Conservation (phyloP, 2,888 invertebrate genomes). For the Xestia c-nigrum region DNA sequence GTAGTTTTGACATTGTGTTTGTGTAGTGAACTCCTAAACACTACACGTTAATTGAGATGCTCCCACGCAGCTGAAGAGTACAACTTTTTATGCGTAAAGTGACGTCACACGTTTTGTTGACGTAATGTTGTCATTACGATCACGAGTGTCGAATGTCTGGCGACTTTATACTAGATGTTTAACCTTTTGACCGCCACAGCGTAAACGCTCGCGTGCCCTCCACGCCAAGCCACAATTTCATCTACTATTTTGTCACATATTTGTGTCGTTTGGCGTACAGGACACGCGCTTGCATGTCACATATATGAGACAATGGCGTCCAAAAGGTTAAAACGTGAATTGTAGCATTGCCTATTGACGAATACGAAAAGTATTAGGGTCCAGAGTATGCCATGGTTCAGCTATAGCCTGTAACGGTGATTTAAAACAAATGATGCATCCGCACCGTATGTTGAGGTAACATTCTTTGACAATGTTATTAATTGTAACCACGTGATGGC, state of each 20-base stretch:
- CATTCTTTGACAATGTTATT: too few species aligned
- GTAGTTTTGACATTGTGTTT: slow-evolving; percentile 39
- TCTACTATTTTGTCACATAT: too few species aligned
- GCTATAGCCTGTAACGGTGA: too few species aligned
- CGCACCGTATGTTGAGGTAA: too few species aligned
- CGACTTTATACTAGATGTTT: background rate
- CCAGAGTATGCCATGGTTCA: background rate
- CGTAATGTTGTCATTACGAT: slow-evolving; percentile 4
- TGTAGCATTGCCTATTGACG: background rate
- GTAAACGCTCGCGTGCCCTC: too few species aligned
- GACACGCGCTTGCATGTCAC: too few species aligned
- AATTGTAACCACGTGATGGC: too few species aligned
- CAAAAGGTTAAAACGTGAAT: slow-evolving; percentile 12
- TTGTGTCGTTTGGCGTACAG: too few species aligned
- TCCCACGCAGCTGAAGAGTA: slow-evolving; percentile 42
- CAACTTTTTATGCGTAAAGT: slow-evolving; percentile 35
- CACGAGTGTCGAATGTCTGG: background rate
- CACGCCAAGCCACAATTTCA: too few species aligned
- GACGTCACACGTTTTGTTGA: slow-evolving; percentile 34
- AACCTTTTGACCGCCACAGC: too few species aligned
- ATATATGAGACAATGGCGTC: too few species aligned
- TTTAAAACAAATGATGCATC: too few species aligned
- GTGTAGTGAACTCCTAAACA: slow-evolving; percentile 23
- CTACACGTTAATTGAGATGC: slow-evolving; percentile 33
- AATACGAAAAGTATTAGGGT: background rate